Evolutionary conservation across 1,140 invertebrate genomes (phyloP).

Genomic region (Drosophila lacteicornis): DNA sequence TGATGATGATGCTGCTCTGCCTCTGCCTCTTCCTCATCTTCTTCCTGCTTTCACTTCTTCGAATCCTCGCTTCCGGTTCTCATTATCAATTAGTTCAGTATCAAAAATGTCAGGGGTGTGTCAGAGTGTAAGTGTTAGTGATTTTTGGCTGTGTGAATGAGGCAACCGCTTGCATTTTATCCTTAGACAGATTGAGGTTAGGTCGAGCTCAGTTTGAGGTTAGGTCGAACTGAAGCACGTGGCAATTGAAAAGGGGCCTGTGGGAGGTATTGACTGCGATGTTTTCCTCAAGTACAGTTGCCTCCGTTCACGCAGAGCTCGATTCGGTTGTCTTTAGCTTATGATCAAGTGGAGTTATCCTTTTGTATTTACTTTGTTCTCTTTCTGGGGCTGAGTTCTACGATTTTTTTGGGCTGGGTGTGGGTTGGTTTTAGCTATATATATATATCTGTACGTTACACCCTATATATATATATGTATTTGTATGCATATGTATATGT

Average conservation of each 20-base stretch:
- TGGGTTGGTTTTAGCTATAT: slow-evolving; percentile 36
- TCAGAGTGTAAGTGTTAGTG: slow-evolving; percentile 40
- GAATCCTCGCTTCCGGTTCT: slow-evolving; percentile 25
- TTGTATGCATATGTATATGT: slow-evolving; percentile 59
- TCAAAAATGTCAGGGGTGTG: slow-evolving; percentile 60
- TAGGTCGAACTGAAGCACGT: slow-evolving; percentile 30
- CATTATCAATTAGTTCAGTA: slow-evolving; percentile 52
- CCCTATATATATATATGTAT: slow-evolving; percentile 48
- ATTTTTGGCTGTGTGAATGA: slow-evolving; percentile 48
- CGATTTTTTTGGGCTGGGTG: slow-evolving; percentile 9
- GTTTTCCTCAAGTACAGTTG: slow-evolving; percentile 16
- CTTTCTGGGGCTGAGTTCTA: slow-evolving; percentile 11
- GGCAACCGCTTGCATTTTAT: slow-evolving; percentile 49
- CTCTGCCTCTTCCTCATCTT: background rate
- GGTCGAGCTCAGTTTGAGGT: slow-evolving; percentile 30
- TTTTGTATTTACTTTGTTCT: slow-evolving; percentile 40
- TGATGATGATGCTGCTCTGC: slow-evolving; percentile 32
- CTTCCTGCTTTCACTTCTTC: slow-evolving; percentile 25
- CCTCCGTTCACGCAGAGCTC: slow-evolving; percentile 37
- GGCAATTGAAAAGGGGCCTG: slow-evolving; percentile 17
- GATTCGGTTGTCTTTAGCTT: slow-evolving; percentile 41
- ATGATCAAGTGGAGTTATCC: slow-evolving; percentile 58
- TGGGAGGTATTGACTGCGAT: background rate
- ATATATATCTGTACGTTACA: slow-evolving; percentile 44
- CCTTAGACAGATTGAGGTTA: slow-evolving; percentile 68